Base-by-base conservation (phyloP, 2,797 vertebrate species). In the Enteromius treurensis region DNA sequence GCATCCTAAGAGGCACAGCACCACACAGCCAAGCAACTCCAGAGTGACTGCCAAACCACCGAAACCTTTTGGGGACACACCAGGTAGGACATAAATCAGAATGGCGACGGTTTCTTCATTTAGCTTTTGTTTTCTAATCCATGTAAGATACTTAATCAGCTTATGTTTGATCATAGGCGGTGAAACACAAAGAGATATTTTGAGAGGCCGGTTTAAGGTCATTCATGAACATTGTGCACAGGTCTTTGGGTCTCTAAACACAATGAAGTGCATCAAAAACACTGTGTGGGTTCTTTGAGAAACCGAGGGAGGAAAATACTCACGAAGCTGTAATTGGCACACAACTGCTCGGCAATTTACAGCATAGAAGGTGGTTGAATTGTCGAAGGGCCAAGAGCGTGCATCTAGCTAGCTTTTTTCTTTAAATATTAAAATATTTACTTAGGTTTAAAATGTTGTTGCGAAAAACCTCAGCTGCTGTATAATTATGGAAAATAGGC, bases 41-140 rank as follows among this genome's bases (percentile, higher is more conserved):
- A 91, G 90, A 84, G 94, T 93, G 90, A 94, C 94, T 86, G 91
- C 88, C 91, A 95, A 94, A 92, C 93, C 95, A 90, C 89, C 87
- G 91, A 95, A 95, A 93, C 92, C 94, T 93, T 86, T 93, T 34
- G 94, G 88, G 91, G 93, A 95, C 8, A 91, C 94, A 90, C 90
- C 94, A 95, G 95, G 95, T 96, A 93, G 90, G 85, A 49, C 5
- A 17, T 23, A 15, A 75, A 55, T 73, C 8, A 42, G 67, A 69
- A 69, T 65, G 64, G 17, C 37, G 13, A 26, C 32, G 5, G 6
- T 47, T 68, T 70, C 23, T 47, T 45, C 13, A 26, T 70, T 3
- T 26, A 26, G n/a, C 19, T 74, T 74, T 75, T 55, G 5, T 80
- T 80, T 34, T 68, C 14, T 70, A 58, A 42, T 70, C 34, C 19